These are phyloP conservation scores for Dryoscopus gambensis DNA, from an alignment of 2,113 vertebrate genomes.

Conservation along the genomic window DNA sequence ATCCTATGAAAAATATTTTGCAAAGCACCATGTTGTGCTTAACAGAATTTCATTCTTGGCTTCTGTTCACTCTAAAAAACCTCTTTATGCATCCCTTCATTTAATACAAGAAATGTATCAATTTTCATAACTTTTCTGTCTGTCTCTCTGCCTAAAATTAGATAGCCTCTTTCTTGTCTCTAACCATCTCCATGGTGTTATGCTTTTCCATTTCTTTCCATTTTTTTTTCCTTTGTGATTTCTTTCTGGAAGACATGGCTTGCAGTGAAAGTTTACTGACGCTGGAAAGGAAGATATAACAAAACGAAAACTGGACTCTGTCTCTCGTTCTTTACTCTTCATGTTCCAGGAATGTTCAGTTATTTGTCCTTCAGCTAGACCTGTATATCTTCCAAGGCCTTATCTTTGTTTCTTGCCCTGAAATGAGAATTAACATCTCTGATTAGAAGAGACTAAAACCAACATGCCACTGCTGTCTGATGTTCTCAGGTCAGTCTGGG, in stretches of 20 bases:
- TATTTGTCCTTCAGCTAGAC: background rate
- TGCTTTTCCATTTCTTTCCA: background rate
- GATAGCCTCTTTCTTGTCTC: background rate
- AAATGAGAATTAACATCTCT: background rate
- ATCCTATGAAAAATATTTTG: background rate
- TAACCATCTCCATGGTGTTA: background rate
- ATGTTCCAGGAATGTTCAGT: background rate
- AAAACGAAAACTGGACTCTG: background rate
- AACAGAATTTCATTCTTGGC: background rate
- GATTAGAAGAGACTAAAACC: background rate
- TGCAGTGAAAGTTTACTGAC: background rate
- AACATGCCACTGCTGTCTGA: background rate
- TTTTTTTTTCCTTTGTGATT: background rate
- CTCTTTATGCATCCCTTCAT: background rate
- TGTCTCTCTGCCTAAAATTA: slow-evolving; percentile 19
- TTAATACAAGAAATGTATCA: background rate
- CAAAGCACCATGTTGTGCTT: background rate
- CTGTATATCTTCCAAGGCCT: background rate
- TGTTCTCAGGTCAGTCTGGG: background rate
- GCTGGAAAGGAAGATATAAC: background rate
- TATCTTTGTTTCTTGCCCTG: background rate
- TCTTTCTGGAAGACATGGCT: background rate
- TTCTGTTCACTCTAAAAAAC: background rate
- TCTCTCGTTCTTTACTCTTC: background rate
- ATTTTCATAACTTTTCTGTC: slow-evolving; percentile 1